Evolutionary conservation across 2,113 vertebrate genomes (phyloP).

Genomic region (Athene noctua): DNA sequence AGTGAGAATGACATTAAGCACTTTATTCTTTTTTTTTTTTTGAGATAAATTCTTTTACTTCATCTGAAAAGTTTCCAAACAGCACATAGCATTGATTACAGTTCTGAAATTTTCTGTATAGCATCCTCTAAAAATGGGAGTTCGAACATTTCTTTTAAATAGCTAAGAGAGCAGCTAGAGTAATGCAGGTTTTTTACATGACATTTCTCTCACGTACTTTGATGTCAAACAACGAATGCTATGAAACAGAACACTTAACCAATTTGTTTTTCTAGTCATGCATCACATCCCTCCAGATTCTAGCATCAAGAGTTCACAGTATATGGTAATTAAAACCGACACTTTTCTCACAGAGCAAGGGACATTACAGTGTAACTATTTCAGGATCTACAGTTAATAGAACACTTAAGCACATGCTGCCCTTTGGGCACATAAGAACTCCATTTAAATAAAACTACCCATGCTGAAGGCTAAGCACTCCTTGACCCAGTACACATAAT

Average conservation of each 20-base stretch:
- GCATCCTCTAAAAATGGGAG: neutral
- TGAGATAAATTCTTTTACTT: neutral
- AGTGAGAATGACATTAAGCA: neutral
- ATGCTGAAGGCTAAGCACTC: neutral
- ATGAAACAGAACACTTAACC: neutral
- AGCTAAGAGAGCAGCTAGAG: neutral
- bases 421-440: neutral
- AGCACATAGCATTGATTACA: neutral
- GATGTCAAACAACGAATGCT: neutral
- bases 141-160: neutral
- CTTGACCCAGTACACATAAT: neutral
- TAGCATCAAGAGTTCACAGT: neutral
- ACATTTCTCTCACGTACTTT: neutral
- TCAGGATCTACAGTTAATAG: neutral
- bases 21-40: neutral
- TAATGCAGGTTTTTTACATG: neutral
- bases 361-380: neutral
- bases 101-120: neutral
- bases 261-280: neutral
- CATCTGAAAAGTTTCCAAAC: neutral
- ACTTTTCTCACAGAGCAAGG: neutral
- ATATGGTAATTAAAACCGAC: neutral
- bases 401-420: neutral
- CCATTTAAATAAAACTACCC: neutral
- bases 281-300: neutral